These are phyloP conservation scores for Megaustenia siamemsis DNA, from an alignment of 2,888 invertebrate genomes.

Conservation along the genomic window DNA sequence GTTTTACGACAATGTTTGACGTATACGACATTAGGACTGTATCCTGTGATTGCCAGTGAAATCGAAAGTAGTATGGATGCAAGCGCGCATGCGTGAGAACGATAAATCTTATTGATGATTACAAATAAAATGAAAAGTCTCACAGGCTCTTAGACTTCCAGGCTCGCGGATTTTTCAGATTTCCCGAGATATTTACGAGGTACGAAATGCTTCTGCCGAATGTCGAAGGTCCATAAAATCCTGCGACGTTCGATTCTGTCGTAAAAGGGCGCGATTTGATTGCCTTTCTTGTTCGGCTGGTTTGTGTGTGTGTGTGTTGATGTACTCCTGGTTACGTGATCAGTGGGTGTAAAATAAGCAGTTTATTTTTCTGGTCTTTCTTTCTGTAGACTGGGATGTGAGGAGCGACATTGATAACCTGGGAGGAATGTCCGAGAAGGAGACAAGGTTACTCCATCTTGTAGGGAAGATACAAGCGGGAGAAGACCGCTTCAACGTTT, in stretches of 20 bases:
- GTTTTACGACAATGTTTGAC: slow-evolving; percentile 2
- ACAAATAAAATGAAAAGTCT: neutral
- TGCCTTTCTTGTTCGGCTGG: neutral
- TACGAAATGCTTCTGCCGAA: slow-evolving; percentile 11
- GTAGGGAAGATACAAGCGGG: too few species aligned
- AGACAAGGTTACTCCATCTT: too few species aligned
- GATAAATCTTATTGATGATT: neutral
- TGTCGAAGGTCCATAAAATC: neutral
- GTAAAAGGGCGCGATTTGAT: neutral
- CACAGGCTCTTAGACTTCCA: neutral
- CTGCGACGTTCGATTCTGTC: neutral
- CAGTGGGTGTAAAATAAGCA: too few species aligned
- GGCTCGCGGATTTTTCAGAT: neutral
- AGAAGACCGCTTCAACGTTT: too few species aligned
- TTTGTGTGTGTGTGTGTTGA: neutral
- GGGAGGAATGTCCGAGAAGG: too few species aligned
- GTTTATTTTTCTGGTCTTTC: too few species aligned
- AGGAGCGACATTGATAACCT: too few species aligned
- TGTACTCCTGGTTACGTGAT: neutral
- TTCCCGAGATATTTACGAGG: neutral
- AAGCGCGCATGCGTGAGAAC: neutral
- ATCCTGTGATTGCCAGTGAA: neutral
- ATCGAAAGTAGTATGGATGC: slow-evolving; percentile 5
- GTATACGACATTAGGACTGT: neutral
- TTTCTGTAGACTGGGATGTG: too few species aligned